Base-by-base conservation (phyloP, 2,888 invertebrate genomes). In the Drosophila bunnanda region DNA sequence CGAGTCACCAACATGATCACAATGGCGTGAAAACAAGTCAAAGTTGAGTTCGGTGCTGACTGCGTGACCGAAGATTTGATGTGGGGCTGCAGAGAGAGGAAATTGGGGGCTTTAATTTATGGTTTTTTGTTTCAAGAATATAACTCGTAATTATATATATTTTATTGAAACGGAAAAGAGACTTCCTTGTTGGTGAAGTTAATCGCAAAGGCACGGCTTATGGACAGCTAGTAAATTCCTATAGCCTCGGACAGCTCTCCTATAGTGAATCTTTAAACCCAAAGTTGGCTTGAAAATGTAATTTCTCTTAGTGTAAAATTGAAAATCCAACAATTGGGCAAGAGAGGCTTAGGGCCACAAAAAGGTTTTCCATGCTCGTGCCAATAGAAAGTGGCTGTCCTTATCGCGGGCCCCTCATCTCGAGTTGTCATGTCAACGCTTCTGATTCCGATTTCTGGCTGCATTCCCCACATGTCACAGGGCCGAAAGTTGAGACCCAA, bases 401-500 rank as follows among this genome's bases (percentile, higher is more conserved):
- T 70, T 84, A 82, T 88, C 82, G 83, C 56, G 53, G 57, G 20
- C 58, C 83, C 81, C 77, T 80, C 79, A 90, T 91, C 89, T 87
- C 79, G 79, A 88, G 89, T 91, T 90, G 91, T 89, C 90, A 89
- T 90, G 90, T 90, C 90, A 90, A 90, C 90, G 91, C 91, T 90
- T 90, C 89, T 90, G 87, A 87, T 87, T 86, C 89, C 79, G 60
- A 72, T 78, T 70, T 71, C 73, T 57, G 75, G 68, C 69, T 77
- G 56, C 75, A 77, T 76, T 76, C 81, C 77, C 75, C 75, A 50
- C 77, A 65, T 81, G 81, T 75, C 79, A 79, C 71, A 75, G 59
- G 56, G 52, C 43, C 32, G 25, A 56, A 73, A 70, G 54, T 46
- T 25, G 65, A 52, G 59, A 48, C 58, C 43, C 43, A 34, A 52